Conservation (phyloP, 2,113 vertebrate species). For the Struthidea cinerea region DNA sequence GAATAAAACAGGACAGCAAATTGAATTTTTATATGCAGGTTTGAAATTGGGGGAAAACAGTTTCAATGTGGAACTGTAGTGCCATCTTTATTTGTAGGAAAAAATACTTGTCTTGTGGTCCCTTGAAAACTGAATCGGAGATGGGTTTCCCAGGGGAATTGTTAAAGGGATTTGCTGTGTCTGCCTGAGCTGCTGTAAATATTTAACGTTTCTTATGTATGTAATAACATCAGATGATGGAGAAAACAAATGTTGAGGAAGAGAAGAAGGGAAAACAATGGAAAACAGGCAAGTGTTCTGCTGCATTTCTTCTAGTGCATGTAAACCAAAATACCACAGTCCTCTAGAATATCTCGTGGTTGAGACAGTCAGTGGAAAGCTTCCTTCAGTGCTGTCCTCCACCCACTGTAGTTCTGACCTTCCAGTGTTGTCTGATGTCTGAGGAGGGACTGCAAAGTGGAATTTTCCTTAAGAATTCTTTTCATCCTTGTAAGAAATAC, state of each 20-base stretch:
- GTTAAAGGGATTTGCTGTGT: neutral
- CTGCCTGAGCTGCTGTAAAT: neutral
- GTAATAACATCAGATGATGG: neutral
- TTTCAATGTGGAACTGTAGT: neutral
- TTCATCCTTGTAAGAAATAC: neutral
- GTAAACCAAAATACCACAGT: neutral
- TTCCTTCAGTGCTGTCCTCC: neutral
- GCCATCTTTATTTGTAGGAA: neutral
- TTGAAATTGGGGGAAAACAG: neutral
- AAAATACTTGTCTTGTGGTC: neutral
- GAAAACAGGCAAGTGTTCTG: neutral
- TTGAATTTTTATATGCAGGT: neutral
- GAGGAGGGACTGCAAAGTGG: neutral
- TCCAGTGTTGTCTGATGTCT: neutral
- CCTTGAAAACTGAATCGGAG: neutral
- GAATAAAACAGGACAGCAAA: neutral
- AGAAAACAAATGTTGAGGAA: neutral
- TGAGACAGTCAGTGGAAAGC: neutral
- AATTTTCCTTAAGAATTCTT: neutral
- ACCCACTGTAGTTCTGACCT: neutral
- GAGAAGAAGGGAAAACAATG: neutral
- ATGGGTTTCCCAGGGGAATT: neutral
- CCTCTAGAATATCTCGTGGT: rapidly evolving
- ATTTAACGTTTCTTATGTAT: neutral
- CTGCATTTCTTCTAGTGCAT: neutral